Base-by-base conservation (phyloP, 2,888 invertebrate genomes). In the Thysanoteuthis rhombus region DNA sequence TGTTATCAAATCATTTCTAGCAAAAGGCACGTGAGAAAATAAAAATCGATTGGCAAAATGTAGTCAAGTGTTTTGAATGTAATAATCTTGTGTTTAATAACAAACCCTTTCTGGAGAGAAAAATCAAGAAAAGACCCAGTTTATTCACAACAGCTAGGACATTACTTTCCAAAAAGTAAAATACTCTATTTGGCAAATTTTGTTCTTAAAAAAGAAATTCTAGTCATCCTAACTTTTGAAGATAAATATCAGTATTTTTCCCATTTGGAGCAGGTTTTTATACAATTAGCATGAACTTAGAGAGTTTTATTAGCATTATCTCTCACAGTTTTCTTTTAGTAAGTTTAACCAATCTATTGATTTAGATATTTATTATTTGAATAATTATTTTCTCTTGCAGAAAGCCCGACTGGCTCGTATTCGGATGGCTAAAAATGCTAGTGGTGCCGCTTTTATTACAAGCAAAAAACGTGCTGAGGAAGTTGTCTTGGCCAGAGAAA, bases 391-490 rank as follows among this genome's bases (percentile, higher is more conserved):
- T 52, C 91, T 92, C 89, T 94, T 98, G 92, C 98, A 99, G 99
- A 99, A 99, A 99, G 99, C 99, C 52, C 98, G 99, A 94, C 98
- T 99, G 97, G 99, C 99, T 75, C 98, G 99, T 94, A 99, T 99
- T 96, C 98, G 99, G 94, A 99, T 99, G 97, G 99, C 99, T 93
- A 99, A 99, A 97, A 99, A 99, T 93, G 99, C 99, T 5, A 99
- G 99, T 38, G 99, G 99, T 10, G 99, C 99, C 10, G 99, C 99
- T 5, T 99, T 99, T 97, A 99, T 99, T 95, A 98, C 98, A 97
- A 99, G 99, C 98, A 99, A 99, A 98, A 99, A 99, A 97, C 99
- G 99, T 1, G 99, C 99, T 4, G 99, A 99, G 97, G 99, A 97
- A 94, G 94, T 95, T 32, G 93, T 96, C 94, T 95, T 96, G 52